phyloP scores from a whole-genome alignment of 2,888 invertebrate genomes.

The Mesorhabditis belari region DNA sequence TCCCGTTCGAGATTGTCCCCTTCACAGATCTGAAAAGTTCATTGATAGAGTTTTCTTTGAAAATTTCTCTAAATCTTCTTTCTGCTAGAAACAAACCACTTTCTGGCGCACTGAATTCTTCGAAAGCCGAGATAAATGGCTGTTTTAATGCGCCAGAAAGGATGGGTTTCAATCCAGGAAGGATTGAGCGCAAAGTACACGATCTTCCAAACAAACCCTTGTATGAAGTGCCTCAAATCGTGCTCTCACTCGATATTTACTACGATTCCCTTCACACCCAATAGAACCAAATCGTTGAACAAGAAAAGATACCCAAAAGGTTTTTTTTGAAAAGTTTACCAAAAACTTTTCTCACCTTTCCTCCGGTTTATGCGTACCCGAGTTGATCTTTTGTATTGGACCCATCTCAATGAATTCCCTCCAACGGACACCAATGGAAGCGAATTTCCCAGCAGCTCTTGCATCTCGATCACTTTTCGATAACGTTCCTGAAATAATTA shows the following conservation, averaged over 20 bases:
- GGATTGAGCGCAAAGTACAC: neutral
- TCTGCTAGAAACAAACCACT: no score
- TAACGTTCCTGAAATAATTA: constrained; percentile 61
- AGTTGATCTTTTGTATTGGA: constrained; percentile 58
- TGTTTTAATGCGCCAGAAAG: neutral
- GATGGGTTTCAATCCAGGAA: neutral
- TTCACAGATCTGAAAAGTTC: constrained; percentile 56
- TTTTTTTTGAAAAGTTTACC: neutral
- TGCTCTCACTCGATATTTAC: constrained; percentile 62
- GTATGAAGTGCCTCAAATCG: constrained; percentile 62
- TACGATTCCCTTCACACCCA: constrained; percentile 60
- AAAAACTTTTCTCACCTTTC: constrained; percentile 52
- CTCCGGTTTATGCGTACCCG: constrained; percentile 59
- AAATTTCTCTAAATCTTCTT: neutral
- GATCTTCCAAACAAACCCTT: constrained; percentile 54
- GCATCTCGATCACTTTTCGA: constrained; percentile 64
- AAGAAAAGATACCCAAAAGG: constrained; percentile 53
- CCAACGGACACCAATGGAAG: constrained; percentile 63
- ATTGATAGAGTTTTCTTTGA: neutral
- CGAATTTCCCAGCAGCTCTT: constrained; percentile 62
- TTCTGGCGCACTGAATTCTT: no score
- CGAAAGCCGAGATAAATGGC: neutral
- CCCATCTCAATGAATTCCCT: constrained; percentile 57
- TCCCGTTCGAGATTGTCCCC: constrained; percentile 65
- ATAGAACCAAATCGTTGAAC: constrained; percentile 65